Evolutionary conservation across 2,797 vertebrate species (phyloP).

Genomic region (Alosa sapidissima): DNA sequence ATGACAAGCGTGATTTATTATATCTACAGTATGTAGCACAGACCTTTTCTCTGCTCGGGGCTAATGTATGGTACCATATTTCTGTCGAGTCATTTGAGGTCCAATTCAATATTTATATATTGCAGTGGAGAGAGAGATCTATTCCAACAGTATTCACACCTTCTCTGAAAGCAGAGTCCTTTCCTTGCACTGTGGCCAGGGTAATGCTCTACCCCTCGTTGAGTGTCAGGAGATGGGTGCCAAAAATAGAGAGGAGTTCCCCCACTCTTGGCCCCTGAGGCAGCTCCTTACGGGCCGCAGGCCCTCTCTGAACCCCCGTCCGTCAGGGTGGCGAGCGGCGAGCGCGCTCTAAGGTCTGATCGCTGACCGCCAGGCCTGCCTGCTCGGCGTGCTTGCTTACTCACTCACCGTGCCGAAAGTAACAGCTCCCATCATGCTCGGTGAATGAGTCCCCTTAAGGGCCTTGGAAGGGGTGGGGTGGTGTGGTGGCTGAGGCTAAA

Average conservation of each 20-base stretch:
- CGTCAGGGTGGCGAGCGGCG: not conserved
- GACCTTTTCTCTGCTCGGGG: not conserved
- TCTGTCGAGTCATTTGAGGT: not conserved
- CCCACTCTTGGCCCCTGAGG: not conserved
- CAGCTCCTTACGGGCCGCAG: not conserved
- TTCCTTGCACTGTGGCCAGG: not conserved
- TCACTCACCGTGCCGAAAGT: not conserved
- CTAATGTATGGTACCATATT: not conserved
- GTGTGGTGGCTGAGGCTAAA: not conserved
- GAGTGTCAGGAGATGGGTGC: slow-evolving; percentile 1
- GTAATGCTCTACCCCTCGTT: slow-evolving; percentile 18
- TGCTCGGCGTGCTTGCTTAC: not conserved
- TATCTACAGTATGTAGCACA: not conserved
- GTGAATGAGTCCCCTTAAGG: not conserved
- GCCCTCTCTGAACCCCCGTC: not conserved
- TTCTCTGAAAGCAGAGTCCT: not conserved
- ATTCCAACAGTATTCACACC: not conserved
- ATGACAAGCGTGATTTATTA: not conserved
- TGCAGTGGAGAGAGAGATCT: not conserved
- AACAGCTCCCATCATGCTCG: not conserved
- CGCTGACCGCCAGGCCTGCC: not conserved
- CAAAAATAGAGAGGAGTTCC: slow-evolving; percentile 15
- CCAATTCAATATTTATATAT: not conserved
- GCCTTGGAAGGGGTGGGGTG: not conserved
- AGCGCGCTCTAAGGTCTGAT: not conserved